Percentiles rank a stretch among this genome's conserved stretches.
phyloP scores from a whole-genome alignment of 2,888 invertebrate species.

The Cenopis cana region DNA sequence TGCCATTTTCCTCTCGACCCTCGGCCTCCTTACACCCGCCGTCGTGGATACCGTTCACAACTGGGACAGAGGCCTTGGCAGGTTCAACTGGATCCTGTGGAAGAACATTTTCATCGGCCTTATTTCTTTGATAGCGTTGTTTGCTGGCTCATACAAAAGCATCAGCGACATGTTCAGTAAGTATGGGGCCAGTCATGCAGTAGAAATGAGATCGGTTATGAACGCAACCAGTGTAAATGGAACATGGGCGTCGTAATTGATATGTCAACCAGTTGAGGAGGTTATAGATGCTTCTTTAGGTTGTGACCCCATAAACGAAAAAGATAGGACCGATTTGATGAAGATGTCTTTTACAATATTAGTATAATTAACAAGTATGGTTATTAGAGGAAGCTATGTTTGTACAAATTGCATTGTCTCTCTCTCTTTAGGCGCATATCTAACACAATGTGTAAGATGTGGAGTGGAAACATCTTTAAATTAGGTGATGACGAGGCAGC shows the following conservation, averaged over 20 bases:
- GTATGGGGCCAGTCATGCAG: constrained; percentile 46
- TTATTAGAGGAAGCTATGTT: neutral
- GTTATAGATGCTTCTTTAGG: neutral
- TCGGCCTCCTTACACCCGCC: constrained; percentile 91
- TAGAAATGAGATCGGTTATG: constrained; percentile 26
- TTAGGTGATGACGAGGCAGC: neutral
- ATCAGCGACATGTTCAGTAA: constrained; percentile 69
- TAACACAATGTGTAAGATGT: neutral
- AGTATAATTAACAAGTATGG: neutral
- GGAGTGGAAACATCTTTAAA: neutral
- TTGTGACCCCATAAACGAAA: neutral
- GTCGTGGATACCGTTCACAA: constrained; percentile 89
- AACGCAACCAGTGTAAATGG: constrained; percentile 42
- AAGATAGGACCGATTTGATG: neutral
- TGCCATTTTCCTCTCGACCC: constrained; percentile 88
- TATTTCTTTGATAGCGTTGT: constrained; percentile 70
- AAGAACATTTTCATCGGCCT: constrained; percentile 86
- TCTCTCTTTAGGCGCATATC: neutral
- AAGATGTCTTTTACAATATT: neutral
- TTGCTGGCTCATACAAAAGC: constrained; percentile 74
- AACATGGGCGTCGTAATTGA: constrained; percentile 8
- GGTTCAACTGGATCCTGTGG: constrained; percentile 87
- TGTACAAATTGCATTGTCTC: neutral
- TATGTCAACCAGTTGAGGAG: neutral
- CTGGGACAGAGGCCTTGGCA: constrained; percentile 87